Evolutionary conservation across 2,797 vertebrate genomes (phyloP), one percentile per base, ranked within the genome.

Genomic region (Chelidonichthys spinosus): DNA sequence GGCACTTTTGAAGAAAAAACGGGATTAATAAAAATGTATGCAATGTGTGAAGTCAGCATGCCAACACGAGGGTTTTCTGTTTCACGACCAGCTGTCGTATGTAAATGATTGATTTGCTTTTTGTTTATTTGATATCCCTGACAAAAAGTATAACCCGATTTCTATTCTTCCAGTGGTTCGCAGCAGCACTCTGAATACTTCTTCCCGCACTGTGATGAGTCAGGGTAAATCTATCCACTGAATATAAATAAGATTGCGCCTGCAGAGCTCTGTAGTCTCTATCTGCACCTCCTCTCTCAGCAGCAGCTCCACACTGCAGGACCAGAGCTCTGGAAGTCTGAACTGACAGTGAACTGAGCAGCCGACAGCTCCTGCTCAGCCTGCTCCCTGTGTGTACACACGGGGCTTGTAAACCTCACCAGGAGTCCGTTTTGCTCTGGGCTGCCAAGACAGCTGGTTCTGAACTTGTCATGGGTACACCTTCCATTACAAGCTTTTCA

Each of bases 191-290:
- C 62, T 83, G 85, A 86, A 87, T 85, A 71, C 73, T 46, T 79
- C 52, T 55, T 84, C 76, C 79, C 80, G 70, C 79, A 44, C 72
- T 47, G 65, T 85, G 87, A 88, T 86, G 87, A 89, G 85, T 89
- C 86, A 89, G 85, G 72, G 59, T 79, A 87, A 92, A 89, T 86
- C 85, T 77, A 87, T 79, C 85, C 55, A 78, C 70, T 82, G 83
- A 90, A 92, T 92, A 85, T 85, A 87, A 90, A 92, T 89, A 80
- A 86, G 85, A 85, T 49, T 75, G 71, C 63, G 77, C 81, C 82
- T 78, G 80, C 75, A 82, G 80, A 86, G 70, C 64, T 78, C 64
- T 64, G 42, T 65, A 69, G 76, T 71, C 42, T 80, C 64, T 46
- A 49, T 75, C 58, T 63, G 78, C 69, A 60, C 50, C 56, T 71